A percentile compares a stretch with the other conserved stretches of the same genome.
These are phyloP conservation scores for Leucophenga montana DNA, from an alignment of 2,888 invertebrate genomes.

Conservation along the genomic window DNA sequence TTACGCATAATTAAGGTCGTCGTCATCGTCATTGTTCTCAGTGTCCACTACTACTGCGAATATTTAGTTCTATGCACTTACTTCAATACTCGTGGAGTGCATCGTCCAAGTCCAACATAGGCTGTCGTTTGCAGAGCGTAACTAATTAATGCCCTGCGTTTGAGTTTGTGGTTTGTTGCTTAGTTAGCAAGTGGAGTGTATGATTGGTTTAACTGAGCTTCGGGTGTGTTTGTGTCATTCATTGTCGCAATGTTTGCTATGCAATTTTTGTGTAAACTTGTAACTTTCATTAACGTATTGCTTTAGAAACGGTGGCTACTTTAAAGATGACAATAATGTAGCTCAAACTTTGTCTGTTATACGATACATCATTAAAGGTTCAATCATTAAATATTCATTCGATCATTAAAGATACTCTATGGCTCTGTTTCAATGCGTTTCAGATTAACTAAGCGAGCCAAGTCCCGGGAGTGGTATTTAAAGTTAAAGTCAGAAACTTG, in stretches of 20 bases:
- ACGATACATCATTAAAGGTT: too few species aligned
- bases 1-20: slow-evolving; percentile 62
- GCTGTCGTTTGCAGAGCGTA: slow-evolving; percentile 38
- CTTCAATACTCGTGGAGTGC: too few species aligned
- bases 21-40: slow-evolving; percentile 33
- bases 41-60: neutral
- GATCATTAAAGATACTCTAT: too few species aligned
- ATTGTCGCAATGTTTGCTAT: neutral
- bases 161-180: slow-evolving; percentile 33
- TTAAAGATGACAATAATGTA: neutral
- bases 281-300: slow-evolving; percentile 18
- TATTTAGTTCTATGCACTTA: too few species aligned
- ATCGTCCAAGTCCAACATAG: slow-evolving; percentile 43
- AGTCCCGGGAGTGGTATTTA: too few species aligned
- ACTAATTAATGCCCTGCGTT: slow-evolving; percentile 51
- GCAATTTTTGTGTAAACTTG: slow-evolving; percentile 5
- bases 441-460: too few species aligned
- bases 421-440: too few species aligned
- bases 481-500: too few species aligned
- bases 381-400: too few species aligned
- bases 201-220: slow-evolving; percentile 53
- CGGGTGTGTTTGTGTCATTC: slow-evolving; percentile 1
- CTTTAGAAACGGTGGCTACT: slow-evolving; percentile 20
- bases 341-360: too few species aligned
- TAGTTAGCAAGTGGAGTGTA: slow-evolving; percentile 45